Conservation (phyloP, 2,797 vertebrate genomes). For the Sebastes baramenuke region DNA sequence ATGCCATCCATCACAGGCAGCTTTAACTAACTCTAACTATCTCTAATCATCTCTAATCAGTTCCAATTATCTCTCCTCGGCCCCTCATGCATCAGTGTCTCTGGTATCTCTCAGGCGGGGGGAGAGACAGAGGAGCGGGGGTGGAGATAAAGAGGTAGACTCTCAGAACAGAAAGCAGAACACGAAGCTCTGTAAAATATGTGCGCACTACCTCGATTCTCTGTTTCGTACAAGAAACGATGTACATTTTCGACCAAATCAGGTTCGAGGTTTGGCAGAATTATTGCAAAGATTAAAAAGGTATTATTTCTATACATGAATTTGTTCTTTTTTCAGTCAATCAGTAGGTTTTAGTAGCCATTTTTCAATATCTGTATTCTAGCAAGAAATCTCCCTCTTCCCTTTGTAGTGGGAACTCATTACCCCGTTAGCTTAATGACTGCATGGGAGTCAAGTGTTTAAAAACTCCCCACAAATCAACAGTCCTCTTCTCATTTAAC, state of each 20-base stretch:
- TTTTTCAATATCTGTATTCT: not conserved
- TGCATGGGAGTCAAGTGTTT: constrained; percentile 61
- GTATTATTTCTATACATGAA: not conserved
- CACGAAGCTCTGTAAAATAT: not conserved
- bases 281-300: not conserved
- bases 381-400: constrained; percentile 23
- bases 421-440: constrained; percentile 62
- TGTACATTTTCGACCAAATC: not conserved
- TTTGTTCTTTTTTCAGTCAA: not conserved
- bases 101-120: constrained; percentile 46
- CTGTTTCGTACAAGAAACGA: not conserved
- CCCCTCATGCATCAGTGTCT: constrained; percentile 67
- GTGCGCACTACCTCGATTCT: not conserved
- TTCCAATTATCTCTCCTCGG: constrained; percentile 74
- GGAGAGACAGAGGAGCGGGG: constrained; percentile 28
- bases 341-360: not conserved
- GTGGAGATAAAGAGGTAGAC: constrained; percentile 24
- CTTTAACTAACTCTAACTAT: constrained; percentile 73
- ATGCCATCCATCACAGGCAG: constrained; percentile 71
- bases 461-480: constrained; percentile 62
- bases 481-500: constrained; percentile 64
- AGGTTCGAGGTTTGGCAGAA: not conserved
- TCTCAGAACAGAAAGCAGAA: constrained; percentile 20
- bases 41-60: constrained; percentile 76
- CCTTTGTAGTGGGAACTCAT: constrained; percentile 61